A percentile compares a stretch with the other conserved stretches of the same genome.
Conservation (phyloP, 2,113 vertebrate genomes). For the Glaucomys volans region DNA sequence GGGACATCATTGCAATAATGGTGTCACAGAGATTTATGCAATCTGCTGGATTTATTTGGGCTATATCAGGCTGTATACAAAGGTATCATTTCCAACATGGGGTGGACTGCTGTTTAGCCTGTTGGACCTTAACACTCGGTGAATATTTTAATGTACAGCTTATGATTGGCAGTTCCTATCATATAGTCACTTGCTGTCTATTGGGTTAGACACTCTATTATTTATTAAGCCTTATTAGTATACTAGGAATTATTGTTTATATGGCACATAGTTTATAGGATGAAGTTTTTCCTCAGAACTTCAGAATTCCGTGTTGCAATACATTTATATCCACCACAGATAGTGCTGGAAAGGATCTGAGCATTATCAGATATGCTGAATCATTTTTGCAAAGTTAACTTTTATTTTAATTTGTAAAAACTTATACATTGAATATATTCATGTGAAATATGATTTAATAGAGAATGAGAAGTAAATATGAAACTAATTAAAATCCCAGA, state of each 20-base stretch:
- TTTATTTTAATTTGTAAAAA: slow-evolving; percentile 72
- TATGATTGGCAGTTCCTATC: neutral
- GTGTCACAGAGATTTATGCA: neutral
- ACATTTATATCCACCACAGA: neutral
- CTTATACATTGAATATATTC: neutral
- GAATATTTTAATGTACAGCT: neutral
- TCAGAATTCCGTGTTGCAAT: neutral
- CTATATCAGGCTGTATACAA: neutral
- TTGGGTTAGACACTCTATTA: neutral
- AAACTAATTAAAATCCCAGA: slow-evolving; percentile 13
- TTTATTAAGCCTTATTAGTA: neutral
- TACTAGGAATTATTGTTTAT: neutral
- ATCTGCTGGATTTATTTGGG: neutral
- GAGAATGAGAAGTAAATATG: slow-evolving; percentile 56
- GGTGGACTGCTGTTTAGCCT: neutral
- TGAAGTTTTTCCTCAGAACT: neutral
- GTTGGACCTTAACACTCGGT: neutral
- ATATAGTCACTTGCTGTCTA: neutral
- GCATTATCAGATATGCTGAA: neutral
- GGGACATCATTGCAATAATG: neutral
- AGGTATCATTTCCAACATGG: neutral
- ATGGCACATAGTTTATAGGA: neutral
- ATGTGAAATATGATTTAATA: slow-evolving; percentile 53
- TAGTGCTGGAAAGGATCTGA: neutral
- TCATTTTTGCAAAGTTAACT: slow-evolving; percentile 52